Evolutionary conservation across 23 tunicate genomes (phyloP).

Genomic region (Ascidia mentula): DNA sequence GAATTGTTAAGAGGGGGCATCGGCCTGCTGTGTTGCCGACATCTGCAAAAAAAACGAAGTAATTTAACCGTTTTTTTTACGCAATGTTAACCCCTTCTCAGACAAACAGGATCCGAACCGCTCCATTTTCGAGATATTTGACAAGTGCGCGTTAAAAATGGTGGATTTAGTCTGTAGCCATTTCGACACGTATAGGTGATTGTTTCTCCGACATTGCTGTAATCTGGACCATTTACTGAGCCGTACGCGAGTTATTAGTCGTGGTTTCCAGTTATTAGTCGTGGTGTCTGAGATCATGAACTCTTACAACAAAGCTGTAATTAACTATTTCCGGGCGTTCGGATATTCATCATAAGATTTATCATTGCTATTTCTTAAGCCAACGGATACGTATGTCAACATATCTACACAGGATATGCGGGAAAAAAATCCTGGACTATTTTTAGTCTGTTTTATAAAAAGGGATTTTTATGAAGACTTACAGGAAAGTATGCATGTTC

Average conservation of each 20-base stretch:
- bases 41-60: neutral
- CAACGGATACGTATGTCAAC: too few relatives aligned
- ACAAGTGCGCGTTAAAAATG: neutral
- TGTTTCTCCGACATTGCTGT: neutral
- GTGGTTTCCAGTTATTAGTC: too few relatives aligned
- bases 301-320: too few relatives aligned
- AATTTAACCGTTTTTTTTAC: neutral
- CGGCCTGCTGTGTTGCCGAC: neutral
- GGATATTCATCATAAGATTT: too few relatives aligned
- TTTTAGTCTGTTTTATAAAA: too few relatives aligned
- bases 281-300: too few relatives aligned
- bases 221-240: neutral
- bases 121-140: conserved; percentile 20
- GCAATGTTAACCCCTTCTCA: neutral
- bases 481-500: neutral
- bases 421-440: too few relatives aligned
- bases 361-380: too few relatives aligned
- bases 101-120: neutral
- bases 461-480: neutral
- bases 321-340: too few relatives aligned
- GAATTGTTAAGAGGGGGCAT: neutral
- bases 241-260: neutral
- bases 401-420: too few relatives aligned
- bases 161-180: conserved; percentile 17
- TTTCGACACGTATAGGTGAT: conserved; percentile 10